phyloP scores from a whole-genome alignment of 2,113 vertebrate genomes.

The Caloenas nicobarica region DNA sequence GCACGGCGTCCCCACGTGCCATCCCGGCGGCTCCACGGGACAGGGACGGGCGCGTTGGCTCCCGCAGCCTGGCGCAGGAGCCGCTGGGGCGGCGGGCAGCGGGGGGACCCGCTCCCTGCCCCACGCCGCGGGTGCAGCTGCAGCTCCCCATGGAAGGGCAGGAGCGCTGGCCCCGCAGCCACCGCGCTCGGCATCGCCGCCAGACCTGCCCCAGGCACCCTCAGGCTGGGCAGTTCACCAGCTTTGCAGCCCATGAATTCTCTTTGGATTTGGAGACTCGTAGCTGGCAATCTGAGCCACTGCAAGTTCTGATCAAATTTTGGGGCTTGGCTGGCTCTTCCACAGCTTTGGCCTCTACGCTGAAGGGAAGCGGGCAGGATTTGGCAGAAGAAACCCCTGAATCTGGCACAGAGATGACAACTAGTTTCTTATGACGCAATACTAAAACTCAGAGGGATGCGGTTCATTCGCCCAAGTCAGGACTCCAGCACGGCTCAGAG shows the following conservation, averaged over 20 bases:
- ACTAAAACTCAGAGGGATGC: not conserved
- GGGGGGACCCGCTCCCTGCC: fast-evolving
- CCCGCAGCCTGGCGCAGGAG: not conserved
- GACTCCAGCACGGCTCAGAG: not conserved
- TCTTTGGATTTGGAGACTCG: not conserved
- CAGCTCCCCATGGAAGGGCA: fast-evolving
- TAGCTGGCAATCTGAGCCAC: not conserved
- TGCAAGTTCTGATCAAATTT: not conserved
- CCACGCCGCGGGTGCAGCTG: fast-evolving
- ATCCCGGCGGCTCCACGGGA: not conserved
- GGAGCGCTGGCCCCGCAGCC: not conserved
- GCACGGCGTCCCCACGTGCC: fast-evolving
- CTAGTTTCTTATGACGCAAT: not conserved
- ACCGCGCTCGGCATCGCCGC: fast-evolving
- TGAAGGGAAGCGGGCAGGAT: not conserved
- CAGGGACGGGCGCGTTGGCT: fast-evolving
- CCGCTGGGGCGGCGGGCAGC: fast-evolving
- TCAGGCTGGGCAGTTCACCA: not conserved
- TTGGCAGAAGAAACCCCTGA: not conserved
- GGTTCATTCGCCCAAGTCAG: not conserved
- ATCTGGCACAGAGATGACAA: not conserved
- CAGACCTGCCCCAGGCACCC: not conserved
- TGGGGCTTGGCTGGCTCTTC: not conserved
- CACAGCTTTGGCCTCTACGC: not conserved
- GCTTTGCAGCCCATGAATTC: not conserved